These are phyloP conservation scores for Odontophorus gujanensis DNA, from an alignment of 2,113 vertebrate genomes.

Conservation along the genomic window DNA sequence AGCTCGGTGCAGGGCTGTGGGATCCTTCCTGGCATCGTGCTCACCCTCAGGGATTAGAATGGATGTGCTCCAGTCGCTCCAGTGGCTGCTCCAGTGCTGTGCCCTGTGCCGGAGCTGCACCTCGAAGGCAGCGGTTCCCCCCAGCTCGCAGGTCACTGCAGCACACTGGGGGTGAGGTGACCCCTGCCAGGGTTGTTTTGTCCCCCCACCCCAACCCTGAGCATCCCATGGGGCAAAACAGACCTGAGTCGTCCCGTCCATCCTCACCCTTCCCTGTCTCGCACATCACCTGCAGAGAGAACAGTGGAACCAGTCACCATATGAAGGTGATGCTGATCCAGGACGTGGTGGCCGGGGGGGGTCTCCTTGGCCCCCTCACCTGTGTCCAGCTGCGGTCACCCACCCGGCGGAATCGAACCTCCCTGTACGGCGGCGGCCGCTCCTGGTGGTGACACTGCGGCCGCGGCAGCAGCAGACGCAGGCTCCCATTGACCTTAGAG, in stretches of 20 bases:
- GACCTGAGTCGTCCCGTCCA: background rate
- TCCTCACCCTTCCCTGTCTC: background rate
- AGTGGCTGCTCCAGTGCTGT: constrained; percentile 37
- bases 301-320: background rate
- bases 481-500: accelerated
- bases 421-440: accelerated
- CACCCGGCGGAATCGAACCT: background rate
- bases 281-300: constrained; percentile 62
- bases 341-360: no score
- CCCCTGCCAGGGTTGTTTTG: background rate
- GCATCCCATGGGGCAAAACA: background rate
- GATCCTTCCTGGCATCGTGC: background rate
- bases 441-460: accelerated
- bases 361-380: background rate
- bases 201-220: background rate
- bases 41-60: constrained; percentile 75
- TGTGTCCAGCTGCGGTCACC: accelerated
- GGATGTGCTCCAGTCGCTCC: constrained; percentile 78
- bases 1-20: accelerated
- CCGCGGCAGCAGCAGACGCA: background rate
- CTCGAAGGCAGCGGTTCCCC: background rate
- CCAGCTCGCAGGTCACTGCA: constrained; percentile 70
- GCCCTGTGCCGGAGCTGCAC: constrained; percentile 70
- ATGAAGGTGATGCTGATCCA: background rate
- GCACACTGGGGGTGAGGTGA: background rate